A percentile compares a stretch with the other conserved stretches of the same genome.
Conservation (phyloP, 2,113 vertebrate species). For the Tetrao urogallus region DNA sequence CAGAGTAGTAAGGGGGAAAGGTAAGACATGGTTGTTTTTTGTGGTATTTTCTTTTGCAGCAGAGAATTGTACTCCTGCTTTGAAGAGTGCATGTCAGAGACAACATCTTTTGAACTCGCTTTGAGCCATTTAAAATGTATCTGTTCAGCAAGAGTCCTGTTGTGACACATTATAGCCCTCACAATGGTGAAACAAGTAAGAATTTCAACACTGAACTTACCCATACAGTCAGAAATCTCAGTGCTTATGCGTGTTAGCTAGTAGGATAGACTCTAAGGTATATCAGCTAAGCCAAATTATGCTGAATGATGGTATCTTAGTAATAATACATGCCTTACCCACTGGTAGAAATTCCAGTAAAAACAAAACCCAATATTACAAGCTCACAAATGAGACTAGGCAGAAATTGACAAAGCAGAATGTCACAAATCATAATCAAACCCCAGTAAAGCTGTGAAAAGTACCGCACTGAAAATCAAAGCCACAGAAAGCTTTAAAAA, state of each 20-base stretch:
- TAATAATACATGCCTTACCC: neutral
- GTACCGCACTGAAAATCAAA: slow-evolving; percentile 4
- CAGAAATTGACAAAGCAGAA: slow-evolving; percentile 2
- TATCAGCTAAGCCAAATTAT: neutral
- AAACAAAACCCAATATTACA: neutral
- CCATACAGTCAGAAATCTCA: neutral
- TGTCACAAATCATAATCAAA: neutral
- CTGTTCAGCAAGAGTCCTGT: neutral
- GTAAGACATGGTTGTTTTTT: neutral
- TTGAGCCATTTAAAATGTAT: slow-evolving; percentile 34
- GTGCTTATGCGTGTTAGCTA: neutral
- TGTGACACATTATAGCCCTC: neutral
- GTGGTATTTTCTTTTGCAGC: neutral
- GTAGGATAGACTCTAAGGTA: neutral
- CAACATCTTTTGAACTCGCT: slow-evolving; percentile 33
- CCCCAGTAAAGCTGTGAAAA: neutral
- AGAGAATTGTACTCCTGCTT: neutral
- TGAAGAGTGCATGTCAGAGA: slow-evolving; percentile 46
- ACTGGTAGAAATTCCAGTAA: neutral
- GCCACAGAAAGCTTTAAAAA: neutral
- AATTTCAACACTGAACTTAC: neutral
- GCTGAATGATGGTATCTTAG: neutral
- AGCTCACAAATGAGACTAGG: neutral
- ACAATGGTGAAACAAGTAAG: slow-evolving; percentile 15
- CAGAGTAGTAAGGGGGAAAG: slow-evolving; percentile 25